Evolutionary conservation across 1,140 invertebrate species (phyloP).

Genomic region (Heterodera carotae): DNA sequence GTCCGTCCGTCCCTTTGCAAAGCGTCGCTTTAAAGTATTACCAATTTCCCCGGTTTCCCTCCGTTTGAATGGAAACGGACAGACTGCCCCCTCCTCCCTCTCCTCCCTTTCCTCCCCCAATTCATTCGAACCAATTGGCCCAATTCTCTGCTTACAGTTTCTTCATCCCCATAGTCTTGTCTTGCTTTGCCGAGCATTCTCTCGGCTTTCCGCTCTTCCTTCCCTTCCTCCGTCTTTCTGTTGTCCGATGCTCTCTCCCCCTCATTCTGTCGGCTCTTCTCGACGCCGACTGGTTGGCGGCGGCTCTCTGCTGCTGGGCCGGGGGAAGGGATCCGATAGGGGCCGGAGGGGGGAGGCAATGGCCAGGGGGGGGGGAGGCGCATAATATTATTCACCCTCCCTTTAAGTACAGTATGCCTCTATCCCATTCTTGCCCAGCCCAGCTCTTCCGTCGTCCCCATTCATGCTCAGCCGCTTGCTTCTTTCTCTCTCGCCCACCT

Average conservation of each 20-base stretch:
- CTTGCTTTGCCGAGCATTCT: too few species aligned
- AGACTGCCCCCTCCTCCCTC: not conserved
- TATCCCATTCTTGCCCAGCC: not conserved
- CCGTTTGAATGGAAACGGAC: not conserved
- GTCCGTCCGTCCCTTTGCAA: not conserved
- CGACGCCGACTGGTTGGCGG: not conserved
- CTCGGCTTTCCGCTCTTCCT: too few species aligned
- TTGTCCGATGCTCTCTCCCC: too few species aligned
- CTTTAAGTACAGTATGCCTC: not conserved
- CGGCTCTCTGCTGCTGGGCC: not conserved
- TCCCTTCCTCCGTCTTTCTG: not conserved
- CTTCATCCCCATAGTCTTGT: not conserved
- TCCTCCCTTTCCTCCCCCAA: not conserved
- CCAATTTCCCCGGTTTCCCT: not conserved
- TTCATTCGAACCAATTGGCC: not conserved
- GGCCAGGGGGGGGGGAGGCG: too few species aligned
- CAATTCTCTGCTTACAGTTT: not conserved
- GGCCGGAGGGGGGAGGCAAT: not conserved
- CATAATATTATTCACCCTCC: not conserved
- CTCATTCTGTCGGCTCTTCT: not conserved
- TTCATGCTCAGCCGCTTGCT: not conserved
- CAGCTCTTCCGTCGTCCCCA: not conserved
- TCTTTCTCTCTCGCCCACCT: not conserved
- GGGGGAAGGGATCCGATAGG: too few species aligned
- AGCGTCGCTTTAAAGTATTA: conserved; percentile 1